Evolutionary conservation across 2,888 invertebrate species (phyloP), one percentile per base, ranked within the genome.

Genomic region (Cecidostiba fungosa): DNA sequence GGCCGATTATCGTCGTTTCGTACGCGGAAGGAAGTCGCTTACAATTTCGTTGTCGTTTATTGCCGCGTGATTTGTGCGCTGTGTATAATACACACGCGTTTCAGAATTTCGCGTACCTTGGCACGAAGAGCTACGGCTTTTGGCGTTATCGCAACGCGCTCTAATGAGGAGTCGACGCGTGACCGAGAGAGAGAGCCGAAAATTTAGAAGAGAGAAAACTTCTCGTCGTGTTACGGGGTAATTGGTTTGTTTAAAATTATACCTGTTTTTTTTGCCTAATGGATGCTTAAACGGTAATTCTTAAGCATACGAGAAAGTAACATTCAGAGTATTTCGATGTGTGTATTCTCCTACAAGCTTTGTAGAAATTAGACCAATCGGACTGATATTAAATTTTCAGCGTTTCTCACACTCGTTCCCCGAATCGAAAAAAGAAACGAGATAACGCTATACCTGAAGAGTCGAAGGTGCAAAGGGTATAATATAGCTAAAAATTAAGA

Each of bases 71-170:
- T 62, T 23, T 23, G 54, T 59, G 47, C n/a, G 6, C 14, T 59
- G 54, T 59, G n/a, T 54, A 54, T n/a, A 54, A n/a, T 23, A 19
- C 26, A 14, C 16, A 12, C 16, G 59, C 26, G 66, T 59, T n/a
- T 32, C 69, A 69, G 62, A 73, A 79, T 79, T 84, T 79, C 66
- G 79, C 79, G 84, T 79, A 74, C 77, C 84, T 80, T 59, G 84
- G 84, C 84, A 85, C 84, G 70, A 59, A 23, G 12, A 23, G 80
- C 70, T 23, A 74, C 69, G 76, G 76, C 77, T 77, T 70, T 83
- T 54, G 83, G 23, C 36, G 32, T 50, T 74, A 74, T 74, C 62
- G 62, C 14, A 39, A 36, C 43, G 59, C 59, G 59, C 59, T 62
- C 82, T 69, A 76, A 82, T 76, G 74, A 73, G 80, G 74, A 69